Conservation (phyloP, 2,113 vertebrate genomes). For the Sinosuthora webbiana region DNA sequence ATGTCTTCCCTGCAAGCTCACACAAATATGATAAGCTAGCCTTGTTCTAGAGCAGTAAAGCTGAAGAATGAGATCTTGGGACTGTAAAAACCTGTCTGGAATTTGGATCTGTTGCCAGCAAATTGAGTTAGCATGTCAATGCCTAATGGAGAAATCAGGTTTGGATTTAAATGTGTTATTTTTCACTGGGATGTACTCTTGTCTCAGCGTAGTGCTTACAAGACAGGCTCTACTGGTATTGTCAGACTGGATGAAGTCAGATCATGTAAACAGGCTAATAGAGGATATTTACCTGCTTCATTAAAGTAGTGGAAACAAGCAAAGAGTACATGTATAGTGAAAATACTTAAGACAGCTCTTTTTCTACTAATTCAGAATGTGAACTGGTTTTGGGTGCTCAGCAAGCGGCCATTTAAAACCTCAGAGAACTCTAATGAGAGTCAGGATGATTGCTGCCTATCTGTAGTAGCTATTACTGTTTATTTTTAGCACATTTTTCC, state of each 20-base stretch:
- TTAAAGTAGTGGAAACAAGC: neutral
- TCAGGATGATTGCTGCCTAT: neutral
- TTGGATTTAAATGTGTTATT: neutral
- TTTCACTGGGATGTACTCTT: neutral
- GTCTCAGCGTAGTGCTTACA: neutral
- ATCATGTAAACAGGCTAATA: neutral
- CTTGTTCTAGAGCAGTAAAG: neutral
- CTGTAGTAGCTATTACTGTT: neutral
- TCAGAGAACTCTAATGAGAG: neutral
- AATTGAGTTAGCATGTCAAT: neutral
- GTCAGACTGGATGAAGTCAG: neutral
- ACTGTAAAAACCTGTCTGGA: neutral
- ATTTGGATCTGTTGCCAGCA: neutral
- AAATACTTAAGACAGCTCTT: neutral
- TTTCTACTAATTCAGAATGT: neutral
- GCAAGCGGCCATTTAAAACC: neutral
- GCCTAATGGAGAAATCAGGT: neutral
- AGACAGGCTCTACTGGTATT: neutral
- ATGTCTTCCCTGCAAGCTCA: neutral
- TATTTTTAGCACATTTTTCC: neutral
- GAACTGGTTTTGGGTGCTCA: neutral
- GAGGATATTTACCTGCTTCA: neutral
- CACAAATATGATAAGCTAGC: accelerated
- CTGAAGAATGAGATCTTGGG: neutral
- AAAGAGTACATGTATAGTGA: neutral